Base-by-base conservation (phyloP, 2,113 vertebrate species). In the Trachemys scripta region DNA sequence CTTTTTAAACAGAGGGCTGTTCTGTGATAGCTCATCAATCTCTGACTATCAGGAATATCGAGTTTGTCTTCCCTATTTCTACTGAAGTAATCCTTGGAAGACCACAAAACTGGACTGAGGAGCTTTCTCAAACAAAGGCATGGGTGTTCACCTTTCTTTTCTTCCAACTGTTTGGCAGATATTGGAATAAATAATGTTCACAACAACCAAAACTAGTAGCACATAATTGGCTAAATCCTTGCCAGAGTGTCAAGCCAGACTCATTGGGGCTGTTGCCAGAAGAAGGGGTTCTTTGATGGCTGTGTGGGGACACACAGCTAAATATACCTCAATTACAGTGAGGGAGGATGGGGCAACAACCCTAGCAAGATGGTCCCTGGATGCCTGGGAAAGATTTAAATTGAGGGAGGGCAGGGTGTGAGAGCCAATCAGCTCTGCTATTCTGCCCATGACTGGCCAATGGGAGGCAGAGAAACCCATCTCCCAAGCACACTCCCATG, bases 241-340 rank as follows among this genome's bases (percentile, higher is more conserved):
- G 5, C 35, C 54, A 56, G 54, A 56, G 54, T 10, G 69, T 53
- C 24, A 88, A 27, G 1, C 0, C 75, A 53, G 62, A 86, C 24
- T 1, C 3, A 92, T 91, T 95, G 35, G 45, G 49, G 25, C 1
- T 54, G 80, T 87, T 87, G 16, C 27, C 25, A 91, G 2, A 2
- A 5, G 7, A 57, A 13, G 19, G 56, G 16, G 14, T 10, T 56
- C 54, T 25, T 56, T 56, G 54, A 56, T 56, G 54, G 22, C 22
- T 56, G 54, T 8, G 13, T 0, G 0, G 62, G 80, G 11, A 4
- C 38, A 42, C 42, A 42, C 65, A n/a, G 13, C 38, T 76, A 38
- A 22, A 45, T 47, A 47, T 76, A 76, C 75, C 25, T 76, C 42
- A 27, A 27, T 45, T 76, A 76, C 75, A 27, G 31, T 38, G 31